These are phyloP conservation scores for Lomographa bimaculata DNA, from an alignment of 2,888 invertebrate genomes.

Conservation along the genomic window DNA sequence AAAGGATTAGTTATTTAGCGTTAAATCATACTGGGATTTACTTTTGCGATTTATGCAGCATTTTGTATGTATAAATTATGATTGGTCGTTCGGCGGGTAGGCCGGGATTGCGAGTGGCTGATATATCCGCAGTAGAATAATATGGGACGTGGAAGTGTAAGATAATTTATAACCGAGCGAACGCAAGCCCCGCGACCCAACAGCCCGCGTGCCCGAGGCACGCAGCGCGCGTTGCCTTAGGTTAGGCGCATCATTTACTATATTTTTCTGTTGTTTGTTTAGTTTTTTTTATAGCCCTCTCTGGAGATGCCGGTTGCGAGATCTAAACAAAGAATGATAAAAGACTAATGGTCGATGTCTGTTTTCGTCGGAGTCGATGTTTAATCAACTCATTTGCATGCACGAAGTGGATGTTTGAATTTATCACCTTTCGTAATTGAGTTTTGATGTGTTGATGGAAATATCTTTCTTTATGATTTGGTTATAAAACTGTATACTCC, in stretches of 20 bases:
- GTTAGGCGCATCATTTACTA: constrained; percentile 81
- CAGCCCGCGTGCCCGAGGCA: constrained; percentile 39
- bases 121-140: constrained; percentile 76
- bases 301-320: constrained; percentile 65
- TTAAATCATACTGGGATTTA: constrained; percentile 60
- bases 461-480: constrained; percentile 54
- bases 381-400: constrained; percentile 77
- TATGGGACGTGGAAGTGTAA: constrained; percentile 70
- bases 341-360: constrained; percentile 74
- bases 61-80: constrained; percentile 65
- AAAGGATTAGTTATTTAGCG: constrained; percentile 54
- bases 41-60: constrained; percentile 63
- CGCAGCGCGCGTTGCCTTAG: constrained; percentile 66
- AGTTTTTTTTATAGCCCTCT: constrained; percentile 67
- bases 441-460: constrained; percentile 60
- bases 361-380: constrained; percentile 71
- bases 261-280: constrained; percentile 79
- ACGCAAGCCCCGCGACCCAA: constrained; percentile 55
- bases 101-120: constrained; percentile 65
- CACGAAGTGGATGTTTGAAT: constrained; percentile 57
- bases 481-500: constrained; percentile 49
- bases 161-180: constrained; percentile 75
- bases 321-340: constrained; percentile 77
- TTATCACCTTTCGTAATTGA: constrained; percentile 64
- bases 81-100: constrained; percentile 64